Base-by-base conservation (phyloP, 2,113 vertebrate species). In the Oriolus oriolus region DNA sequence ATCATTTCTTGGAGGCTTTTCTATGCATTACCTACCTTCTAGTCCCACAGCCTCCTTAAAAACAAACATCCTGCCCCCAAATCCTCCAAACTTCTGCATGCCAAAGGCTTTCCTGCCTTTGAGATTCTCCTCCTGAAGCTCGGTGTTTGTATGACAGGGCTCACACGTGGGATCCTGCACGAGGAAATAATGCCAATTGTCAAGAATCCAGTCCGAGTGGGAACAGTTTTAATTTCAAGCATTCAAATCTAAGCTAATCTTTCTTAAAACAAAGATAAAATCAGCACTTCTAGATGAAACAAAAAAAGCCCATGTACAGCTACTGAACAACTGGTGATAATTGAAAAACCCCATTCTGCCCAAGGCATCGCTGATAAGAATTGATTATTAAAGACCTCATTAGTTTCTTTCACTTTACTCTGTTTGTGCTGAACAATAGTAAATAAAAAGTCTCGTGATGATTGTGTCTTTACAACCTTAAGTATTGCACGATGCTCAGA, bases 371-470 rank as follows among this genome's bases (percentile, higher is more conserved):
- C 91, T 96, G 93, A 88, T 96, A 97, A 94, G 91, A 96, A 95
- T 93, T 95, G 90, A 95, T 97, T 95, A 94, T 84, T 95, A 95
- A 91, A 95, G 94, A 85, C 83, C 93, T 96, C 90, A 94, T 97
- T 93, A 96, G 86, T 84, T 87, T 86, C 95, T 95, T 97, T 97
- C 90, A 91, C 85, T 96, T 86, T 13, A 1, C 63, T 11, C 74
- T 93, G 89, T 91, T 95, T 81, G 81, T 76, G 92, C 45, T 89
- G 92, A 96, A 96, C 85, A 97, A 94, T 92, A 89, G 89, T 91
- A 91, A 96, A 97, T 94, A 95, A 96, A 81, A 95, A 91, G 24
- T 93, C 80, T 84, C 87, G 78, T 57, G 87, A 93, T 94, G 49
- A 96, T 82, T 89, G 77, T 91, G 69, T 60, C 89, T 87, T 91